Evolutionary conservation across 2,113 vertebrate genomes (phyloP), one percentile per base, ranked within the genome.

Genomic region (Strigops habroptila): DNA sequence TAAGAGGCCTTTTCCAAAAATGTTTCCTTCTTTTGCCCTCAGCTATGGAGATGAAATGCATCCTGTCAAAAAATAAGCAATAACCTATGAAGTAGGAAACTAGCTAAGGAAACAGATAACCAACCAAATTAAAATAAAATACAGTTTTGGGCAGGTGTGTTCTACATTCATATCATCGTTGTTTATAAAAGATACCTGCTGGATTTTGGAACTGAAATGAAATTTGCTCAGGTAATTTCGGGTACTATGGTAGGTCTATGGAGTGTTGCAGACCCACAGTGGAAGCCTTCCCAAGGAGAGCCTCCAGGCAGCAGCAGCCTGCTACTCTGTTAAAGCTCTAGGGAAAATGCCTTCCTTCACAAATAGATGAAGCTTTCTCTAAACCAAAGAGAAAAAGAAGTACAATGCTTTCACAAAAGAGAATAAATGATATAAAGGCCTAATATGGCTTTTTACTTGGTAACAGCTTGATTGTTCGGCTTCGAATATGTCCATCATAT

Each of bases 21-120:
- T 2, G 5, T 53, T 82, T 82, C 62, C 27, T 84, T 48, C 30
- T 79, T 85, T 60, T 87, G 31, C 49, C 17, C 9, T 71, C 44
- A 90, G 37, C 37, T 55, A 9, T 2, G 5, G 31, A 60, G 51
- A 43, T 3, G 9, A 94, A 91, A 86, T 7, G 11, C 6, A 30
- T 10, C 55, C n/a, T 49, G n/a, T 33, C 7, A 46, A 65, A 93
- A 77, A 86, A n/a, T 3, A 78, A 44, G 3, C 12, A 27, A 64
- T 27, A 43, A 53, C 0, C 0, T n/a, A 62, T 37, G 0, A 2
- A 48, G 12, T 2, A 82, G 39, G 12, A 39, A 55, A 63, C 24
- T 22, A 63, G 28, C 35, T 68, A 51, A 86, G 21, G 44, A 87
- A 82, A 25, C 23, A 59, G 25, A 37, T 24, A 93, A 82, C 3